Evolutionary conservation across 2,888 invertebrate genomes (phyloP), one percentile per base, ranked within the genome.

Genomic region (Orgyia antiqua): DNA sequence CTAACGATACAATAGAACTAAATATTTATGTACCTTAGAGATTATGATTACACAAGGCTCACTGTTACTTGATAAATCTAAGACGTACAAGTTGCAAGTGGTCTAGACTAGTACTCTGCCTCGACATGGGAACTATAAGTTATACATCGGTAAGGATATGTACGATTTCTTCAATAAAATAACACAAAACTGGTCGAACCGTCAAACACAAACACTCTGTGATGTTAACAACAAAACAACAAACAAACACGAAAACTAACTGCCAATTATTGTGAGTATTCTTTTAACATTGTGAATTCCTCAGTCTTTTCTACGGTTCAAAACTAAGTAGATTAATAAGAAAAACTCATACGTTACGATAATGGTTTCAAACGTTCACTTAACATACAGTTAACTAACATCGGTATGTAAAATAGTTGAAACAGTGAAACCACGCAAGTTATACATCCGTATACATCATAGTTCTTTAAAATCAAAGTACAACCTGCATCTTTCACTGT

Each of bases 1-100:
- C 84, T 84, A 86, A 83, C 72, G 76, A 83, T 84, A 86, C 78
- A 66, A 75, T 80, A 79, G 53, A 86, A 84, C 84, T 84, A 83
- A 84, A 84, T 80, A 82, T 68, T 65, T 78, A 82, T 79, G 82
- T 83, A 83, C 77, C 84, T 83, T 82, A 83, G 70, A 82, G 66
- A 71, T 75, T 73, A 83, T 73, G 82, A 86, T 84, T 83, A 84
- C 61, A 82, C 73, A 77, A 77, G 80, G 80, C 77, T 76, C 79
- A 76, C 72, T 75, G 76, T 71, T 63, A 68, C 67, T 65, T 67
- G 66, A 60, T 61, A 62, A 51, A 41, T 52, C 55, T 54, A 51
- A 58, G 63, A 59, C 62, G 62, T 6, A 54, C 48, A 57, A n/a
- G n/a, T n/a, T n/a, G 51, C 60, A 36, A 58, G 46, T 49, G 39